Evolutionary conservation across 2,888 invertebrate species (phyloP), one percentile per base, ranked within the genome.

Genomic region (Cryptophagus acutangulus): DNA sequence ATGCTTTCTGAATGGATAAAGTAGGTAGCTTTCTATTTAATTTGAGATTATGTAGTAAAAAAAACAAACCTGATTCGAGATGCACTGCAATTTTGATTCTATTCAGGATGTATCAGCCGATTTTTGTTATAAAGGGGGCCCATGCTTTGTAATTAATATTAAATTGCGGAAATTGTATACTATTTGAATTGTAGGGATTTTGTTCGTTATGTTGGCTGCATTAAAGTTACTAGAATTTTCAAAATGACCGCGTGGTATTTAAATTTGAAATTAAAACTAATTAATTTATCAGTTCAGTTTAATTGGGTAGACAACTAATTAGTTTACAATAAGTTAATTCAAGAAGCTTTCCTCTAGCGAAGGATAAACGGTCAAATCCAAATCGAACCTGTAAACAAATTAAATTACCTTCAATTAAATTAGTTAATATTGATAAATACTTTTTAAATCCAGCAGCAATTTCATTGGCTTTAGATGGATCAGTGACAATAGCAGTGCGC

Each of bases 401-500:
- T 17, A 5, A n/a, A 26, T 28, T 30, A 37, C 26, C 24, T 12
- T 28, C 8, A 28, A 20, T 29, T 25, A 34, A 33, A 36, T 24
- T 24, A 41, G 6, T 20, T 20, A n/a, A 12, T 17, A 25, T 12
- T 12, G 1, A 25, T 16, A 2, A 33, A 38, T 60, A 85, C 85
- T 76, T 77, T 58, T 77, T 75, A 54, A 89, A 83, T 3, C 77
- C 79, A 8, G 74, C 69, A 29, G 76, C 72, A 50, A 86, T 71
- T 59, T 84, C 82, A 12, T 74, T 69, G 34, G 83, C 80, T 69
- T 87, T 87, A 43, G 80, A 74, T 8, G 87, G 84, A 64, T 87
- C 84, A 61, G 87, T 88, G 17, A 85, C 84, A 48, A 89, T 70
- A 12, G 83, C 79, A n/a, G 84, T 78, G 59, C 78, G 78, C 36